Base-by-base conservation (phyloP, 2,888 invertebrate genomes). In the Noctua pronuba region DNA sequence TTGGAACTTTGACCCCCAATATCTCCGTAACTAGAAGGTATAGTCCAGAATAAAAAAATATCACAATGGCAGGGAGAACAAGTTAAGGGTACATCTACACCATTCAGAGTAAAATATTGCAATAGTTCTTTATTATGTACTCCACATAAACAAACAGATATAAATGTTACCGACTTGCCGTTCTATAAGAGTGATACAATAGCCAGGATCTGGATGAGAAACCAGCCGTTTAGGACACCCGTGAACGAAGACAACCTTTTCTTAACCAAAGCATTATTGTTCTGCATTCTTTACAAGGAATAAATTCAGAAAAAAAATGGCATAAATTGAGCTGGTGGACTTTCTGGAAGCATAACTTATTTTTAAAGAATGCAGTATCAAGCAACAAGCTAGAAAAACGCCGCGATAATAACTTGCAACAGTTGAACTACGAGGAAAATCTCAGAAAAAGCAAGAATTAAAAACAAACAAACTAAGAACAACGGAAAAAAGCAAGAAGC, bases 381-480 rank as follows among this genome's bases (percentile, higher is more conserved):
- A 66, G 38, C 31, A 24, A 70, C 2, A 41, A 46, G 7, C 44
- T 38, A 52, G 10, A 44, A 79, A 67, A 73, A 73, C 13, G 24
- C 8, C 8, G 5, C 16, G 11, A 52, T 64, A 66, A 52, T 64
- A 66, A 64, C 21, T 31, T 38, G 5, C n/a, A 41, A 35, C 18
- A 64, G 5, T 31, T 31, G 11, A 35, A 28, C 24, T 52, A 67
- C 21, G 13, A 65, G 44, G 31, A 67, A 41, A 71, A 82, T 60
- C 46, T 24, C 0, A 49, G 18, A 66, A 60, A 65, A 44, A 60
- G 11, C 24, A n/a, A 44, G 28, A 66, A 82, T 62, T 64, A 64
- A 55, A 80, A 73, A 65, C 44, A 69, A 77, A 67, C 28, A 7
- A 18, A 77, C 24, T 24, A 52, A 55, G 69, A 71, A 65, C 21